Conservation (phyloP, 92 coral and sea anemone genomes). For the Nematostella vectensis region DNA sequence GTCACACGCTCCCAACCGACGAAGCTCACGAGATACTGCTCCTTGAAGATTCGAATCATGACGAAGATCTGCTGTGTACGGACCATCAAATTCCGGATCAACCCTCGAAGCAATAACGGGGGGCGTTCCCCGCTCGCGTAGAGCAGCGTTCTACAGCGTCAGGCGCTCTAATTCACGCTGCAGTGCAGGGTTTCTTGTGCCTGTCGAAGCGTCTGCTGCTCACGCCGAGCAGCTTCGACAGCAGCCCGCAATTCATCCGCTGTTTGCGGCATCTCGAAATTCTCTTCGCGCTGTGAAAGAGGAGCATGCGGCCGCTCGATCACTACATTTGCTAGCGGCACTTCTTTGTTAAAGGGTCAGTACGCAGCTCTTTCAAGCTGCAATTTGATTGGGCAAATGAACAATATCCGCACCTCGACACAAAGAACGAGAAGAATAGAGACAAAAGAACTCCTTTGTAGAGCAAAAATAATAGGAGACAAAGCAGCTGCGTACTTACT, state of each 20-base stretch:
- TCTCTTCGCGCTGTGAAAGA: background rate
- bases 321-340: background rate
- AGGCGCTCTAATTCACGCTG: background rate
- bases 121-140: slow-evolving; percentile 2
- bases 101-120: background rate
- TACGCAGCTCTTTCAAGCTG: too few relatives aligned
- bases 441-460: too few relatives aligned
- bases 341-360: background rate
- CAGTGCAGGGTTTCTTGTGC: background rate
- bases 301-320: background rate
- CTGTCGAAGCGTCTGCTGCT: background rate
- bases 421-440: too few relatives aligned
- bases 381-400: too few relatives aligned
- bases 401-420: too few relatives aligned
- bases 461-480: too few relatives aligned
- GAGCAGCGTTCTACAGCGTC: background rate
- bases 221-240: background rate
- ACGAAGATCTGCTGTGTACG: background rate
- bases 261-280: background rate
- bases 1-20: background rate
- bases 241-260: background rate
- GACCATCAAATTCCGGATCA: background rate
- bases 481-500: too few relatives aligned
- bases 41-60: background rate
- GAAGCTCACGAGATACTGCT: background rate